Base-by-base conservation (phyloP, 2,113 vertebrate species). In the Speoplatyrhinus poulsoni region DNA sequence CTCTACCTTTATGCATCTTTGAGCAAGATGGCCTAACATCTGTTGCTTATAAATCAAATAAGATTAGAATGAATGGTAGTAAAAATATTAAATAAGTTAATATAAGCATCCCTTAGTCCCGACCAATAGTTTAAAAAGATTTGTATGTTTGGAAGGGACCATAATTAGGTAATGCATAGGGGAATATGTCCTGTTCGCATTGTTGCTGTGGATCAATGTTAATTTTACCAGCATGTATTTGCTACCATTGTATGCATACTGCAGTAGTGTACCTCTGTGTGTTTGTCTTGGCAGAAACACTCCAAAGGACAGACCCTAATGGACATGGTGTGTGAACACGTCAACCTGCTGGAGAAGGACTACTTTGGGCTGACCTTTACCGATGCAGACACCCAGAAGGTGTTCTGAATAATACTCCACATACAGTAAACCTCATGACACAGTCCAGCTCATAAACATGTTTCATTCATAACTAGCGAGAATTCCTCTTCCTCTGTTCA, bases 321-420 rank as follows among this genome's bases (percentile, higher is more conserved):
- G 60, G 96, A 98, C 81, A 75, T 95, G 88, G 95, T 99, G 72
- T 99, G 96, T 0, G 96, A 95, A 80, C 96, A 99, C 84, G 95
- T 99, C 72, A 99, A 99, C 87, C 90, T 99, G 59, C 88, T 99
- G 89, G 98, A 99, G 90, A 99, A 99, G 84, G 98, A 99, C 87
- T 99, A 99, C 91, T 99, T 95, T 0, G 96, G 96, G 60, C 88
- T 99, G 83, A 97, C 93, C 36, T 98, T 96, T 92, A 95, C 94
- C 0, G 98, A 99, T 70, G 89, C 95, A 0, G 96, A 99, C 89
- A 98, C 93, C 81, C 96, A 98, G 86, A 99, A 99, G 96, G 98
- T 99, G 26, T 82, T 92, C 93, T 77, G 47, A 0, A 46, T 66
- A 71, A 49, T 73, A 71, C 55, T n/a, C 41, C 10, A 46, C 52